Conservation (phyloP, 1,140 invertebrate species). For the Pogonognathellus flavescens region DNA sequence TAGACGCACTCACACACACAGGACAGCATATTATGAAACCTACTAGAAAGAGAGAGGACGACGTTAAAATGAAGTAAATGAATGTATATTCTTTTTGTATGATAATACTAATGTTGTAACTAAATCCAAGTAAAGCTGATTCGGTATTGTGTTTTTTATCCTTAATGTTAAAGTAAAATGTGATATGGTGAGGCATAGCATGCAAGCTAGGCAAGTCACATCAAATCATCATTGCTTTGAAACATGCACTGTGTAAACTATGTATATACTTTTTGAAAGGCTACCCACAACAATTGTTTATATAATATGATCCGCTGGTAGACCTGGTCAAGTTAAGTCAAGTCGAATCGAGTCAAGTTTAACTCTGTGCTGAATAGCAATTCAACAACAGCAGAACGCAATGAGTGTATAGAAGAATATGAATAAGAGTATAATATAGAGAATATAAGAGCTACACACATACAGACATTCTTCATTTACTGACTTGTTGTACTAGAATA, state of each 20-base stretch:
- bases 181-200: not conserved
- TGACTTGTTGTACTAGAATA: too few relatives aligned
- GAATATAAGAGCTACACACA: too few relatives aligned
- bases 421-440: not conserved
- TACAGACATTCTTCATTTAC: slow-evolving; percentile 15
- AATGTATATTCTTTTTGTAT: slow-evolving; percentile 20
- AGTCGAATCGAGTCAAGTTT: slow-evolving; percentile 33
- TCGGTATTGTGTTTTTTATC: slow-evolving; percentile 17
- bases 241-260: not conserved
- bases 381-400: not conserved
- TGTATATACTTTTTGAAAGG: not conserved
- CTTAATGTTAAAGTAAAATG: slow-evolving; percentile 14
- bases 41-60: not conserved
- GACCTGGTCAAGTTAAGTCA: slow-evolving; percentile 18
- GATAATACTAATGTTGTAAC: not conserved
- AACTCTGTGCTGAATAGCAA: slow-evolving; percentile 11
- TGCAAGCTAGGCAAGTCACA: not conserved
- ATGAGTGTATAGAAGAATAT: not conserved
- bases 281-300: not conserved
- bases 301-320: not conserved
- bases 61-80: not conserved
- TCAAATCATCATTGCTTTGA: not conserved
- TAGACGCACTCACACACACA: too few relatives aligned
- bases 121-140: not conserved
- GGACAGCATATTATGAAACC: not conserved